Evolutionary conservation across 2,888 invertebrate species (phyloP).

Genomic region (Abscondita cerata): DNA sequence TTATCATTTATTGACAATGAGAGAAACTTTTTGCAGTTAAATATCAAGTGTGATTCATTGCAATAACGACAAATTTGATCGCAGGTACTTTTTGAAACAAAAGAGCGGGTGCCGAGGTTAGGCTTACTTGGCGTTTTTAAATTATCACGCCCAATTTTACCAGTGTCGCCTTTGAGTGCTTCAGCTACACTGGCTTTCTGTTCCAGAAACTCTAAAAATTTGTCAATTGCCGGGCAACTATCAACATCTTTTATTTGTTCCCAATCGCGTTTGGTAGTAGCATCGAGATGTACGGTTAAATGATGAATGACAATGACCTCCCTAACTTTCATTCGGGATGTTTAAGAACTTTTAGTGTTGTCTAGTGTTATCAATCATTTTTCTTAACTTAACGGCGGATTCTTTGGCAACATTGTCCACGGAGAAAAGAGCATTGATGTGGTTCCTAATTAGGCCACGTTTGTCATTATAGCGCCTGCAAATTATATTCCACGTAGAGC

Average conservation of each 20-base stretch:
- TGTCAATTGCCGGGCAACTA: neutral
- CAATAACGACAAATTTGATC: constrained; percentile 7
- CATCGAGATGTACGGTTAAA: neutral
- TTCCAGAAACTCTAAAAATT: constrained; percentile 10
- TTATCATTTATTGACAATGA: constrained; percentile 11
- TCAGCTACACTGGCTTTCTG: constrained; percentile 3
- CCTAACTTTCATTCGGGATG: neutral
- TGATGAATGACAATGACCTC: neutral
- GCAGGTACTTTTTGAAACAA: neutral
- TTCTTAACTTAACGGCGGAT: constrained; percentile 6
- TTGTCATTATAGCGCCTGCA: constrained; percentile 19
- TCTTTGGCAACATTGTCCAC: neutral
- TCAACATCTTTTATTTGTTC: neutral
- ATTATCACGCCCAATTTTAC: neutral
- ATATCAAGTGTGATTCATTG: constrained; percentile 10
- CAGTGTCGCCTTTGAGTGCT: neutral
- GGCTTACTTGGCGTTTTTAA: neutral
- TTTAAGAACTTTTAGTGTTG: constrained; percentile 16
- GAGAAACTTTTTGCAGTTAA: constrained; percentile 17
- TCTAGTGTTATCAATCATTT: neutral
- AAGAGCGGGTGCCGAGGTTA: neutral
- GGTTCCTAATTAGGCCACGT: constrained; percentile 25
- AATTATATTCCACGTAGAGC: neutral
- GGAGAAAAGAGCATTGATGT: constrained; percentile 36
- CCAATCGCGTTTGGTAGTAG: constrained; percentile 9